Base-by-base conservation (phyloP, 37 sponge, comb jelly and placozoan genomes). In the Cliona cf. orientalis region DNA sequence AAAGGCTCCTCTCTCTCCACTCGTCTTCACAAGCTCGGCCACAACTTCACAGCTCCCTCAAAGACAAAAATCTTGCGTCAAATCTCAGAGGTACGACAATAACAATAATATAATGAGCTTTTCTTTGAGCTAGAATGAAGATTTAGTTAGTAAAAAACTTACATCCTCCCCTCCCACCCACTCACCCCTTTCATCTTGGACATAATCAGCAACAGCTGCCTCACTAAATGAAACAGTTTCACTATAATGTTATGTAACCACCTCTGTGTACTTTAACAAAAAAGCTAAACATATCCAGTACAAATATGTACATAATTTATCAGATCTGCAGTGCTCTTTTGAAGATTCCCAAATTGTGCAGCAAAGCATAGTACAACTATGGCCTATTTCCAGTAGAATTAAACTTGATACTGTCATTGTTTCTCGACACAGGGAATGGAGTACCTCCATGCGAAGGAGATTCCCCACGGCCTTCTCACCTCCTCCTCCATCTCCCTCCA, bases 371-470 rank as follows among this genome's bases (percentile, higher is more conserved):
- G n/a, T n/a, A n/a, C n/a, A n/a, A n/a, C n/a, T n/a, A n/a, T n/a
- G n/a, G n/a, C n/a, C n/a, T n/a, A n/a, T n/a, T n/a, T n/a, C 60
- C 28, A 59, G 14, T 59, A 29, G 60, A 9, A 9, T 59, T 59
- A 9, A 59, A 59, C 12, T 11, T 61, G 6, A 61, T 6, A 12
- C 26, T 39, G 58, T 75, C 21, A 4, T 0, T n/a, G 22, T 3
- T 42, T 42, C 62, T n/a, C 40, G 23, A 58, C 38, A 26, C 77
- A 88, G 89, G 89, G 89, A 32, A 88, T 88, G 89, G 83, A 76
- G 81, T 88, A 88, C 63, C 83, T 88, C 29, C 89, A 88, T 41
- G 76, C 78, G 36, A 76, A 75, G 42, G 66, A 67, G 5, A 88
- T 88, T 28, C 46, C 76, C 34, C 89, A 88, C 39, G 83, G 83